These are phyloP conservation scores for Oryzias curvinotus DNA, from an alignment of 2,113 vertebrate species.

Conservation along the genomic window DNA sequence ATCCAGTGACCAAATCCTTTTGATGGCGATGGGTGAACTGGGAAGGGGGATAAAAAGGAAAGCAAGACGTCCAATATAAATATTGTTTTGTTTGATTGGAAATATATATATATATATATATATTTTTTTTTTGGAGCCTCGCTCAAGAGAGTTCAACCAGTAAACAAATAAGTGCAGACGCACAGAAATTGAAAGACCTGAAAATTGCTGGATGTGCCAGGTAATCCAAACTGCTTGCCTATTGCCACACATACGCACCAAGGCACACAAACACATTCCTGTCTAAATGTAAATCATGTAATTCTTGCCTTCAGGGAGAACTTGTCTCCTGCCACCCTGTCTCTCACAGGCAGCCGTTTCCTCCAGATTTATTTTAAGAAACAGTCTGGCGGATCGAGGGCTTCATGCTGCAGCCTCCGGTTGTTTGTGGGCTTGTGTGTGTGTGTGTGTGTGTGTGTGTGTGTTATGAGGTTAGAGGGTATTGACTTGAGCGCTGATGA, in stretches of 20 bases:
- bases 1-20: constrained; percentile 35
- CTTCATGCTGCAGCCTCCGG: constrained; percentile 24
- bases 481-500: constrained; percentile 52
- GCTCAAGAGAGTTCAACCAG: background rate
- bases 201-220: constrained; percentile 16
- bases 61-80: background rate
- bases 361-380: constrained; percentile 52
- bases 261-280: constrained; percentile 42
- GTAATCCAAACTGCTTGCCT: constrained; percentile 9
- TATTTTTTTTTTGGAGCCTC: background rate
- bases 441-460: background rate
- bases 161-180: constrained; percentile 4
- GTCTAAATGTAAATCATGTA: constrained; percentile 74
- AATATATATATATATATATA: no score
- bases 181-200: constrained; percentile 18
- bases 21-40: constrained; percentile 13
- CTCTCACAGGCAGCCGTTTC: constrained; percentile 40
- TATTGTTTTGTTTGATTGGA: constrained; percentile 10
- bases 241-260: constrained; percentile 2
- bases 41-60: constrained; percentile 5
- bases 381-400: constrained; percentile 43
- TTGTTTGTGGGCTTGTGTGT: constrained; percentile 17
- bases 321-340: constrained; percentile 22
- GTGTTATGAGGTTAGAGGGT: constrained; percentile 42
- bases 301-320: constrained; percentile 40